A percentile compares a stretch with the other conserved stretches of the same genome.
Evolutionary conservation across 2,113 vertebrate species (phyloP).

Genomic region (Urocitellus parryii): DNA sequence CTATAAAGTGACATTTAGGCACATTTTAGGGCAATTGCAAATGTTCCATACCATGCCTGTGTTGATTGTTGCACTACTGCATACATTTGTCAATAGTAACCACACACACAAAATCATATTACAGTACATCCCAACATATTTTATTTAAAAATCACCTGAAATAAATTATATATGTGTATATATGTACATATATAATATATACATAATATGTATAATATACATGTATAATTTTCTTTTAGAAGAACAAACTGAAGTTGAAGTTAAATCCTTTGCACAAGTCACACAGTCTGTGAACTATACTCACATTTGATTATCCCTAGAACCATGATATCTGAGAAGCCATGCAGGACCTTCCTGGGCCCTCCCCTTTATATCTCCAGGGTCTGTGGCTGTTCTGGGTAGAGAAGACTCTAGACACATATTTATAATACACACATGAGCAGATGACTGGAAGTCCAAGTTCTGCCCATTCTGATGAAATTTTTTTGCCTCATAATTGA

Average conservation of each 20-base stretch:
- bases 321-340: fast-evolving
- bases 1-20: neutral
- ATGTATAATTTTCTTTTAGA: neutral
- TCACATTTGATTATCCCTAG: neutral
- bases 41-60: neutral
- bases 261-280: neutral
- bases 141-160: neutral
- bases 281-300: neutral
- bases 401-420: fast-evolving
- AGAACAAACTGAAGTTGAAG: neutral
- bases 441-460: neutral
- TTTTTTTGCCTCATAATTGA: neutral
- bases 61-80: neutral
- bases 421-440: neutral
- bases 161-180: neutral
- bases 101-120: neutral
- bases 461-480: neutral
- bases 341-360: neutral
- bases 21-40: neutral
- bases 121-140: neutral
- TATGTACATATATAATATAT: too few species aligned
- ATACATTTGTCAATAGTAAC: neutral
- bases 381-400: fast-evolving
- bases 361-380: too few species aligned
- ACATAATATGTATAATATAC: too few species aligned